phyloP scores from a whole-genome alignment of 2,113 vertebrate genomes.

The Panthera leo region DNA sequence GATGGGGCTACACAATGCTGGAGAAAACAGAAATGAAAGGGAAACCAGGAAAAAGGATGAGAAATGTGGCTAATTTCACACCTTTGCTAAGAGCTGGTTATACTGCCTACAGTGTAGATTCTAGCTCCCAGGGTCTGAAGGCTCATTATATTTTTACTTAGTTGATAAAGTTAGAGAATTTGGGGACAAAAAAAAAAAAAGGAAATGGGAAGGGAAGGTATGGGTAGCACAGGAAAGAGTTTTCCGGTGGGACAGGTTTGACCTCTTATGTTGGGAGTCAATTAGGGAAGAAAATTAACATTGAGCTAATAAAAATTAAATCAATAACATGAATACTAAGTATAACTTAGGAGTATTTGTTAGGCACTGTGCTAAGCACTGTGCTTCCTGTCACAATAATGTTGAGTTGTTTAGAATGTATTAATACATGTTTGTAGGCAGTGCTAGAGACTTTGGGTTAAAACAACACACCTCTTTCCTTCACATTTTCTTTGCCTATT shows the following conservation, averaged over 20 bases:
- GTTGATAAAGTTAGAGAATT: background rate
- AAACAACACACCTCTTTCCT: background rate
- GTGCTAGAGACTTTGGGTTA: background rate
- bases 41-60: background rate
- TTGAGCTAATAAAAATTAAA: background rate
- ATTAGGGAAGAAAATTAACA: background rate
- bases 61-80: background rate
- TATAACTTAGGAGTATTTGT: background rate
- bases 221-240: background rate
- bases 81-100: background rate
- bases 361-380: background rate
- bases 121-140: background rate
- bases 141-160: background rate
- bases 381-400: background rate
- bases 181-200: background rate
- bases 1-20: background rate
- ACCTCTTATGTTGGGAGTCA: background rate
- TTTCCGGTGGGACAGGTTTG: background rate
- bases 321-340: background rate
- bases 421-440: background rate
- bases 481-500: background rate
- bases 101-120: background rate
- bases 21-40: background rate
- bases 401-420: background rate
- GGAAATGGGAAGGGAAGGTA: background rate